phyloP scores from a whole-genome alignment of 2,113 vertebrate genomes.

The Menidia beryllina region DNA sequence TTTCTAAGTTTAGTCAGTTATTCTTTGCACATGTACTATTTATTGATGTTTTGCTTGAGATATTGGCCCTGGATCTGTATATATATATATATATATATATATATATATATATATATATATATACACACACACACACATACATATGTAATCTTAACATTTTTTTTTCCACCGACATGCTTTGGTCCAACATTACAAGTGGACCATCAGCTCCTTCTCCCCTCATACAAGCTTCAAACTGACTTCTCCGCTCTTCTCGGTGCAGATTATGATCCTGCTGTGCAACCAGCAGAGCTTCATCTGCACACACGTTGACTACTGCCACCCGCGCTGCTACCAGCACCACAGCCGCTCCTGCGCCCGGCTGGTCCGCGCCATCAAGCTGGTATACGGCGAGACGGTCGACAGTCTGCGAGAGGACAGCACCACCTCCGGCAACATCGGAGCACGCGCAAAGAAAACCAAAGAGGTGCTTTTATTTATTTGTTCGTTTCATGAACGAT shows the following conservation, averaged over 20 bases:
- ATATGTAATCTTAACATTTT: no score
- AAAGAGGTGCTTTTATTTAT: constrained; percentile 88
- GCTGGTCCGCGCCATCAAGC: constrained; percentile 95
- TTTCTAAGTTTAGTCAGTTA: no score
- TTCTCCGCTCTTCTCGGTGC: constrained; percentile 29
- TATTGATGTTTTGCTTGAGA: no score
- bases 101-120: no score
- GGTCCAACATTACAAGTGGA: constrained; percentile 54
- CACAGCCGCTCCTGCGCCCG: constrained; percentile 97
- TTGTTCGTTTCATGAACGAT: no score
- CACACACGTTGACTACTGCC: constrained; percentile 95
- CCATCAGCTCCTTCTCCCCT: neutral
- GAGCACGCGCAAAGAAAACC: constrained; percentile 89
- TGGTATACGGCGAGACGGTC: constrained; percentile 93
- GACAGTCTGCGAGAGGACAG: constrained; percentile 90
- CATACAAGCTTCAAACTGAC: neutral
- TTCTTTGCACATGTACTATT: no score
- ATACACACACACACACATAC: no score
- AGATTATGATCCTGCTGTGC: constrained; percentile 98
- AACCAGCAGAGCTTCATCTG: constrained; percentile 99
- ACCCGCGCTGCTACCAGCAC: constrained; percentile 96
- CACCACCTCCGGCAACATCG: constrained; percentile 62
- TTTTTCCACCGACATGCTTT: no score
- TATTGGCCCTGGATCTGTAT: no score
- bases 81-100: no score